Evolutionary conservation across 2,797 vertebrate species (phyloP).

Genomic region (Phrynocephalus vlangalii): DNA sequence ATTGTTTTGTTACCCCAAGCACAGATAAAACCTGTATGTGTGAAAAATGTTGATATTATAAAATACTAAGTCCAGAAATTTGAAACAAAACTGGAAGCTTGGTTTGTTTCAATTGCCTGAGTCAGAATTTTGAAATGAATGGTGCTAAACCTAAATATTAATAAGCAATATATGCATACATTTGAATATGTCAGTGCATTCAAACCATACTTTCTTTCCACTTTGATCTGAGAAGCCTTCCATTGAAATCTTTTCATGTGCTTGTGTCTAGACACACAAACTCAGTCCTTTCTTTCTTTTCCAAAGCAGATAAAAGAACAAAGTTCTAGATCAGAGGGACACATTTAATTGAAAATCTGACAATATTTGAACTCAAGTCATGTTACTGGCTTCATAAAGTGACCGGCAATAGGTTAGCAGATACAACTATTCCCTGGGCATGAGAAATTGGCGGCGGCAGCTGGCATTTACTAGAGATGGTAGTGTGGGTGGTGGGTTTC

Average conservation of each 20-base stretch:
- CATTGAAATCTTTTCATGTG: neutral
- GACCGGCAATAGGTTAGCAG: slow-evolving; percentile 3
- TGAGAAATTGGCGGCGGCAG: too few species aligned
- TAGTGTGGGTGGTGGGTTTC: neutral
- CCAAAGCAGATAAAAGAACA: slow-evolving; percentile 3
- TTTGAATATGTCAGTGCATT: slow-evolving; percentile 18
- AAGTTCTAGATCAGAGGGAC: neutral
- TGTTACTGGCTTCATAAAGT: slow-evolving; percentile 11
- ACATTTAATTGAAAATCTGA: slow-evolving; percentile 18
- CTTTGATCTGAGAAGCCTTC: slow-evolving; percentile 11
- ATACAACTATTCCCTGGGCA: neutral
- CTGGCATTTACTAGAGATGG: neutral
- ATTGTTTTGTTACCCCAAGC: slow-evolving; percentile 10
- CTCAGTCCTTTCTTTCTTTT: neutral
- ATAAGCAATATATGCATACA: neutral
- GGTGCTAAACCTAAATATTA: neutral
- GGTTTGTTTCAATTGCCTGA: neutral
- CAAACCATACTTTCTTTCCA: slow-evolving; percentile 7
- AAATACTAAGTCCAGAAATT: slow-evolving; percentile 13
- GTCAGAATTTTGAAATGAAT: neutral
- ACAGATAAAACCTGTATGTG: neutral
- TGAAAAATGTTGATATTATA: neutral
- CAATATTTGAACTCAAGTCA: slow-evolving; percentile 11
- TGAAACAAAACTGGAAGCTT: neutral
- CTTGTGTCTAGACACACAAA: neutral